Conservation (phyloP, 2,113 vertebrate species). For the Indicator maculatus region DNA sequence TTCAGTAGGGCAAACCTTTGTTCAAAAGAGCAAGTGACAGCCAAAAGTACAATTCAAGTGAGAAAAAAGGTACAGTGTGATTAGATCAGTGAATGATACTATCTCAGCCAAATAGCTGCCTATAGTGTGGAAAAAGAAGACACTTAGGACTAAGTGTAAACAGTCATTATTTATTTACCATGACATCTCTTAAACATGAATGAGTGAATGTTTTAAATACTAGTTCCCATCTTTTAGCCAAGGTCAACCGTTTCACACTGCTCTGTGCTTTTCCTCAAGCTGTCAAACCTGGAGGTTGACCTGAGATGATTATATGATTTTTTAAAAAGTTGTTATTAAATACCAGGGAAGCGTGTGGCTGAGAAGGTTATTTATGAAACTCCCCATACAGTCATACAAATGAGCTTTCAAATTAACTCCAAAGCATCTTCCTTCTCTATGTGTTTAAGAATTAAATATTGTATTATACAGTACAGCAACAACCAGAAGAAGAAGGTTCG, state of each 20-base stretch:
- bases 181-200: constrained; percentile 82
- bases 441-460: not conserved
- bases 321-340: not conserved
- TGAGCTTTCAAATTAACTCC: not conserved
- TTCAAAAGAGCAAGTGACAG: constrained; percentile 79
- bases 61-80: constrained; percentile 77
- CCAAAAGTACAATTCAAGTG: constrained; percentile 76
- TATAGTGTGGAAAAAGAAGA: constrained; percentile 78
- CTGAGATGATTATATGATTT: not conserved
- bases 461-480: not conserved
- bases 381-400: not conserved
- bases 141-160: constrained; percentile 77
- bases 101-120: constrained; percentile 77
- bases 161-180: constrained; percentile 85
- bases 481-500: not conserved
- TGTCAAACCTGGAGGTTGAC: not conserved
- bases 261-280: constrained; percentile 4
- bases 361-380: not conserved
- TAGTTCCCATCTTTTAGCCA: constrained; percentile 72
- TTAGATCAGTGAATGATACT: constrained; percentile 72
- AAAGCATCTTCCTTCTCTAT: not conserved
- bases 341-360: not conserved
- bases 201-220: constrained; percentile 79
- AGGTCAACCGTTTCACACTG: constrained; percentile 74
- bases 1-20: constrained; percentile 73